These are phyloP conservation scores for Bradypodion pumilum DNA, from an alignment of 2,797 vertebrate genomes.

Conservation along the genomic window DNA sequence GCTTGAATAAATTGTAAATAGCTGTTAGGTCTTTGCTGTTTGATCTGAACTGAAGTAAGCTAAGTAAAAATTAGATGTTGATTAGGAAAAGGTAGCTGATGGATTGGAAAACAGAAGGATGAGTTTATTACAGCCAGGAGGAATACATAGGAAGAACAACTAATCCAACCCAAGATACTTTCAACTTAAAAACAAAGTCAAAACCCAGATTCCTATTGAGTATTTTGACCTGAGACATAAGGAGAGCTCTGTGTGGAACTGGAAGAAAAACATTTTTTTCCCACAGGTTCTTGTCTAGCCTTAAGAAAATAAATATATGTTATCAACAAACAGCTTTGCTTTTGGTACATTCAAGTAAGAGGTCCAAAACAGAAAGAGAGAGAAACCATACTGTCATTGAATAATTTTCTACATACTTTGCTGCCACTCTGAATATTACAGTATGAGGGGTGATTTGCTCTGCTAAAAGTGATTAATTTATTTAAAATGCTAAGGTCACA, in stretches of 20 bases:
- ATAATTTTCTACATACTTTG: slow-evolving; percentile 61
- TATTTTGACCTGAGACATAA: background rate
- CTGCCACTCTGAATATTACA: slow-evolving; percentile 64
- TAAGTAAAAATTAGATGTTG: background rate
- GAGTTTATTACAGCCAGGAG: background rate
- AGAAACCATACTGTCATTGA: slow-evolving; percentile 45
- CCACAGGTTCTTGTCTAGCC: background rate
- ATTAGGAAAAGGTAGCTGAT: background rate
- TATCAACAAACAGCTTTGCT: slow-evolving; percentile 34
- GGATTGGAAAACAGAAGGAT: background rate
- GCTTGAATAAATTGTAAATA: background rate
- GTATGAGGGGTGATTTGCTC: slow-evolving; percentile 52
- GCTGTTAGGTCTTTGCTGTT: background rate
- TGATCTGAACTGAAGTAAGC: background rate
- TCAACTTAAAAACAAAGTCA: background rate
- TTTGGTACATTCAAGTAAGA: slow-evolving; percentile 38
- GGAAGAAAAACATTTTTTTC: background rate
- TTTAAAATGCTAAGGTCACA: slow-evolving; percentile 80
- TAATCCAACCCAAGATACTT: background rate
- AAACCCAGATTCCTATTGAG: no score
- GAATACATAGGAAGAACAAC: background rate
- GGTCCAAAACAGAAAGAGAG: slow-evolving; percentile 49
- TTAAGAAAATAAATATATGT: slow-evolving; percentile 32
- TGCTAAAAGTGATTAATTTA: slow-evolving; percentile 81
- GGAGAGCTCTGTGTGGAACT: no score